Base-by-base conservation (phyloP, 2,888 invertebrate species). In the Lepetodrilus schrolli region DNA sequence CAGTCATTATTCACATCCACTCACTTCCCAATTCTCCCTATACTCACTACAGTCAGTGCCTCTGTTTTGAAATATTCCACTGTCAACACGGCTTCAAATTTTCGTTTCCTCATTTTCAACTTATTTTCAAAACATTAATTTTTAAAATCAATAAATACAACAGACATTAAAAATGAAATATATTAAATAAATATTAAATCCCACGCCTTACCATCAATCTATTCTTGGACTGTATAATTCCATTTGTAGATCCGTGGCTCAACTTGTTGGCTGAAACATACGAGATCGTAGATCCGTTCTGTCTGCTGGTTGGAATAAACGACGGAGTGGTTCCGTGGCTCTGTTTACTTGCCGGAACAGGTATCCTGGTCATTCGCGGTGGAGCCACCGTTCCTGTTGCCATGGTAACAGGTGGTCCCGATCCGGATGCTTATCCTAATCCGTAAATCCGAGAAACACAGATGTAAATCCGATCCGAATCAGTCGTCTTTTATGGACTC, bases 301-400 rank as follows among this genome's bases (percentile, higher is more conserved):
- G n/a, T n/a, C n/a, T n/a, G n/a, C n/a, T n/a, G n/a, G n/a, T n/a
- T n/a, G n/a, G n/a, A 43, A 43, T 58, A 34, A 58, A 58, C 17
- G 58, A 58, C 17, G 58, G 34, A 0, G 58, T 30, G 26, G 58
- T 30, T 34, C 58, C 58, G 7, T 58, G 58, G 34, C 26, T 30
- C 26, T 58, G 58, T 30, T 58, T 58, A 26, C 58, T 43, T 3
- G 68, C 50, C 2, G 68, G 69, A 20, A 77, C 74, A 8, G 77
- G 77, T 34, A 77, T 77, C n/a, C 74, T 48, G 34, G 77, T 77
- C 20, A 38, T 49, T 37, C 77, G 38, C 1, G 77, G 49, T 30
- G 74, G 68, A 17, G 73, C 74, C 51, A 77, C 70, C 13, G 77
- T 68, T 20, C 77, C 72, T 23, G 74, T 77, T 13, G 77, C 72